A percentile compares a stretch with the other conserved stretches of the same genome.
phyloP scores from a whole-genome alignment of 2,113 vertebrate genomes.

The Artemisiospiza belli region DNA sequence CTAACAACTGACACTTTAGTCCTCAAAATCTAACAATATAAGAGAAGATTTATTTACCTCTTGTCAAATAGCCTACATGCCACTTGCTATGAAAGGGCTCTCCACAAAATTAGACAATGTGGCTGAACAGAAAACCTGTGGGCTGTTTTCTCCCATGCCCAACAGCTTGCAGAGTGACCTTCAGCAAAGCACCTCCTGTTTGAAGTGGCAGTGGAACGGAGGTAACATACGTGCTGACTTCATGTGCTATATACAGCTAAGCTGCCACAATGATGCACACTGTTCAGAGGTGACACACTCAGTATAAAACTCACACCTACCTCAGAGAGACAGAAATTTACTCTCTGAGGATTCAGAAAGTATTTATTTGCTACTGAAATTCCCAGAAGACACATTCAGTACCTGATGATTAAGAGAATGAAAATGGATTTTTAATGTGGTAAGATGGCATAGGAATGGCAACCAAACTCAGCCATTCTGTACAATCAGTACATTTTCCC shows the following conservation, averaged over 20 bases:
- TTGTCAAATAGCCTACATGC: neutral
- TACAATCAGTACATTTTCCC: neutral
- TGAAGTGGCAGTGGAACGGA: neutral
- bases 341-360: neutral
- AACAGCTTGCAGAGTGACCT: conserved; percentile 4
- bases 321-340: neutral
- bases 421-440: neutral
- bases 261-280: neutral
- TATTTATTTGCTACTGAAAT: neutral
- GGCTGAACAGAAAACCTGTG: neutral
- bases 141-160: neutral
- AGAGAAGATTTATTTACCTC: neutral
- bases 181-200: neutral
- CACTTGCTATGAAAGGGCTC: neutral
- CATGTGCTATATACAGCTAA: neutral
- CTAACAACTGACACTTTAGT: neutral
- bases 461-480: neutral
- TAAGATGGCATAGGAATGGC: neutral
- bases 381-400: neutral
- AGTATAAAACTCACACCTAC: neutral
- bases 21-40: neutral
- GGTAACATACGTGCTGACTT: neutral
- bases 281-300: neutral
- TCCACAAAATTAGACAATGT: neutral
- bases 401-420: neutral